phyloP scores from a whole-genome alignment of 2,888 invertebrate species.

The Pantelozetes paolii region DNA sequence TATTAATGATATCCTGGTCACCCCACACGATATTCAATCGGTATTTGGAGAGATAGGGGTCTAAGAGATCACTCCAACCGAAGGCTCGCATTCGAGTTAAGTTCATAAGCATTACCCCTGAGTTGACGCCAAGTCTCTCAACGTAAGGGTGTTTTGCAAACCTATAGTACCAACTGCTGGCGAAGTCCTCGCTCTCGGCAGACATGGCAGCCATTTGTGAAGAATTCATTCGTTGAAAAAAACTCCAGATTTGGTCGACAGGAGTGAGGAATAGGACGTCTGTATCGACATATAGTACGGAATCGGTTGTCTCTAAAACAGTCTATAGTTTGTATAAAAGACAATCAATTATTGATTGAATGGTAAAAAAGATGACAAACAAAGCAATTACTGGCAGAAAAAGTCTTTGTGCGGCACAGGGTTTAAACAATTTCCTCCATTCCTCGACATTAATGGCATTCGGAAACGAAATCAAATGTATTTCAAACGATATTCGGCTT shows the following conservation, averaged over 20 bases:
- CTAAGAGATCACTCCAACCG: conserved; percentile 76
- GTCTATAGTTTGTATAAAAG: conserved; percentile 58
- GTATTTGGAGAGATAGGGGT: conserved; percentile 78
- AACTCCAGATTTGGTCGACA: conserved; percentile 74
- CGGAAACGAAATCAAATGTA: conserved; percentile 75
- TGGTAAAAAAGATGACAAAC: conserved; percentile 46
- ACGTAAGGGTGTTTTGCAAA: conserved; percentile 80
- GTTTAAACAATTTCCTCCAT: conserved; percentile 86
- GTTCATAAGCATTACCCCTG: conserved; percentile 97
- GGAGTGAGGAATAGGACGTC: conserved; percentile 83
- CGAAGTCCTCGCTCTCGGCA: conserved; percentile 85
- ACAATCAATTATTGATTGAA: conserved; percentile 31
- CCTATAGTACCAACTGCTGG: conserved; percentile 89
- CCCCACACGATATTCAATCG: conserved; percentile 86
- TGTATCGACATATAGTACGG: conserved; percentile 85
- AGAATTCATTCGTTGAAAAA: conserved; percentile 73
- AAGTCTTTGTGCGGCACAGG: conserved; percentile 86
- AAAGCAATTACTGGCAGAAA: conserved; percentile 74
- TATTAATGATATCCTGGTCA: conserved; percentile 93
- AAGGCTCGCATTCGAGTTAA: conserved; percentile 81
- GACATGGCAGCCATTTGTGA: conserved; percentile 81
- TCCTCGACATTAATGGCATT: conserved; percentile 63
- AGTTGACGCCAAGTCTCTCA: conserved; percentile 72
- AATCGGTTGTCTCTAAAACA: conserved; percentile 70
- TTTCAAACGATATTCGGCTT: conserved; percentile 66